These are phyloP conservation scores for Pseudanteris insignis DNA, from an alignment of 2,888 invertebrate genomes.

Conservation along the genomic window DNA sequence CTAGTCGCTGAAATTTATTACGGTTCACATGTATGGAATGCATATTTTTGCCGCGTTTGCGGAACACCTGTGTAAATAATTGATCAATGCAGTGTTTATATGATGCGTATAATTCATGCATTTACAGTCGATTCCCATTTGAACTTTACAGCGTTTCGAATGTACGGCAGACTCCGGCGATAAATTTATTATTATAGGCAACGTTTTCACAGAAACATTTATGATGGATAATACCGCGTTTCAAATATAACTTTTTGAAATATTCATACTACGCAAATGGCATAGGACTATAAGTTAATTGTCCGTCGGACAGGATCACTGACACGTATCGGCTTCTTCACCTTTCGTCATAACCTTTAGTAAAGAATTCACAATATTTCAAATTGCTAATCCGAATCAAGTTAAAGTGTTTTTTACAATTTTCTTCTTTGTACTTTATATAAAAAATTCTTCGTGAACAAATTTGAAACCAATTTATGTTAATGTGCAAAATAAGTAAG, in stretches of 20 bases:
- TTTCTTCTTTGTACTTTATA: too few relatives aligned
- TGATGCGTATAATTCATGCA: conserved; percentile 41
- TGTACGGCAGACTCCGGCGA: conserved; percentile 18
- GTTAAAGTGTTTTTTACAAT: too few relatives aligned
- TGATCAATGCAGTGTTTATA: conserved; percentile 39
- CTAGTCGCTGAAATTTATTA: conserved; percentile 26
- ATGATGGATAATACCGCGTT: conserved; percentile 25
- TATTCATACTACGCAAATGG: conserved; percentile 21
- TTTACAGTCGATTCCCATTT: conserved; percentile 33
- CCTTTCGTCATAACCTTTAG: too few relatives aligned
- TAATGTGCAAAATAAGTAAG: too few relatives aligned
- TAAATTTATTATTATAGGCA: conserved; percentile 40
- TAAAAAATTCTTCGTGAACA: too few relatives aligned
- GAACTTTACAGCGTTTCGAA: conserved; percentile 29
- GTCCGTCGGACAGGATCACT: conserved; percentile 33
- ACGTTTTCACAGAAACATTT: conserved; percentile 37
- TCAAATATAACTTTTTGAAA: conserved; percentile 34
- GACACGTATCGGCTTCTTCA: conserved; percentile 34
- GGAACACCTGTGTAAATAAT: conserved; percentile 40
- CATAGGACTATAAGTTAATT: conserved; percentile 33
- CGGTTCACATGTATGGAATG: conserved; percentile 23
- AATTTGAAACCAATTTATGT: too few relatives aligned
- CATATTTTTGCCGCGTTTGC: conserved; percentile 35
- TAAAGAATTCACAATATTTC: too few relatives aligned
- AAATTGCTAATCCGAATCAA: too few relatives aligned